A percentile compares a stretch with the other conserved stretches of the same genome.
phyloP scores from a whole-genome alignment of 2,888 invertebrate genomes.

The Glyphotaelius pellucidus region DNA sequence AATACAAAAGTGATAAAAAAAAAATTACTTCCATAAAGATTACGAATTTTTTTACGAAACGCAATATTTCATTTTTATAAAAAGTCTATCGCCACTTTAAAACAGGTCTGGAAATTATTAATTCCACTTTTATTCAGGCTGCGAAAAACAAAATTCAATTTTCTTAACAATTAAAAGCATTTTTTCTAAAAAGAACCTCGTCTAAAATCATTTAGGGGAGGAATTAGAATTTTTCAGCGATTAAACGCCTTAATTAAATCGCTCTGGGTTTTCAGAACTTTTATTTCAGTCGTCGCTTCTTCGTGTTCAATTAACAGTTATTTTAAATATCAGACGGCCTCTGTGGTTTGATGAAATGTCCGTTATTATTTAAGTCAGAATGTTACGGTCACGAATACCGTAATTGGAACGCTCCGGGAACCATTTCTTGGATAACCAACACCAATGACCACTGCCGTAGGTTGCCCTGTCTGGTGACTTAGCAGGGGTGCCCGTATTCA shows the following conservation, averaged over 20 bases:
- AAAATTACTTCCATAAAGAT: background rate
- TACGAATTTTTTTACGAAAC: background rate
- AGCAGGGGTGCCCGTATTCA: too few species aligned
- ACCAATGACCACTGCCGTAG: too few species aligned
- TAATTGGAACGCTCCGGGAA: too few species aligned
- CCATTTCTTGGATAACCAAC: too few species aligned
- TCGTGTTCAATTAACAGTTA: background rate
- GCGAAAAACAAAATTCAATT: conserved; percentile 8
- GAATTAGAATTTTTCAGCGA: background rate
- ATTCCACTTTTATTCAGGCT: conserved; percentile 3
- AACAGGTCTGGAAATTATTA: background rate
- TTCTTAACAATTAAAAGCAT: conserved; percentile 11
- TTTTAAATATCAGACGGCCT: background rate
- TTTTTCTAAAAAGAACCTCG: background rate
- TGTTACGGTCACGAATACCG: too few species aligned
- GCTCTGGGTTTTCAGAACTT: background rate
- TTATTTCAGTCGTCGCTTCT: background rate
- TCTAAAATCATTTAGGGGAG: background rate
- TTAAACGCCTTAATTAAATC: background rate
- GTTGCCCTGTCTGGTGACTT: too few species aligned
- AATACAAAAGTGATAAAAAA: background rate
- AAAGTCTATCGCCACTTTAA: background rate
- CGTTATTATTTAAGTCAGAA: too few species aligned
- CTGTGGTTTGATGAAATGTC: background rate
- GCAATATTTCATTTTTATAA: background rate